Evolutionary conservation across 2,888 invertebrate genomes (phyloP), one percentile per base, ranked within the genome.

Genomic region (Latrodectus hesperus): DNA sequence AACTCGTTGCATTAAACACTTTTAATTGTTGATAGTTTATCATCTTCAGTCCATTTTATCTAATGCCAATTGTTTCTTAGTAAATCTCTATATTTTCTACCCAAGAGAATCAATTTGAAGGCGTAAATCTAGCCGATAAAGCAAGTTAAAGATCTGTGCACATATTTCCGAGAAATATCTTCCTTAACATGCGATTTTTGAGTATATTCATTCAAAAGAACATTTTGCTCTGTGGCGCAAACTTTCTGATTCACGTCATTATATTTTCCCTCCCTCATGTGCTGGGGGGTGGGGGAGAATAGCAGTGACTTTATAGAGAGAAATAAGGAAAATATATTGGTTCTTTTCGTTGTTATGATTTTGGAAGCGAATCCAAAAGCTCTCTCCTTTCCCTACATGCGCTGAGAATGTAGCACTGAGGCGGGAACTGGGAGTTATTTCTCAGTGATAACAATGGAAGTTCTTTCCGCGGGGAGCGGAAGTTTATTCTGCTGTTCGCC

Each of bases 361-460:
- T 60, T 12, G 16, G 14, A 17, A 77, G 67, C 52, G 67, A 77
- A 67, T 22, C 12, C 52, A 14, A 73, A 8, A 60, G 6, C 14
- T 60, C 60, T 60, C 77, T 12, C 55, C n/a, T 60, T 11, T 14
- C 49, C 22, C 49, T n/a, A 17, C 17, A 10, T 22, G 14, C 17
- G 67, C 8, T 67, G 17, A 5, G 67, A 77, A 11, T 71, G 26
- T 71, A 38, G 38, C 16, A 51, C 12, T 51, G 49, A 26, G 16
- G 10, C 64, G n/a, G 11, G 9, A 22, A 64, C 49, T n/a, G 12
- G 53, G 79, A 81, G 53, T 65, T 73, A 81, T 81, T 73, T 65
- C 52, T 53, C 73, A 52, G 65, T 49, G 53, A 49, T 81, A 53
- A 81, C 80, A 81, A 73, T 73, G 26, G 26, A 38, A 73, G 73